Percentiles rank a stretch among this genome's conserved stretches.
phyloP scores from a whole-genome alignment of 2,797 vertebrate genomes.

The Tokudaia muenninki region DNA sequence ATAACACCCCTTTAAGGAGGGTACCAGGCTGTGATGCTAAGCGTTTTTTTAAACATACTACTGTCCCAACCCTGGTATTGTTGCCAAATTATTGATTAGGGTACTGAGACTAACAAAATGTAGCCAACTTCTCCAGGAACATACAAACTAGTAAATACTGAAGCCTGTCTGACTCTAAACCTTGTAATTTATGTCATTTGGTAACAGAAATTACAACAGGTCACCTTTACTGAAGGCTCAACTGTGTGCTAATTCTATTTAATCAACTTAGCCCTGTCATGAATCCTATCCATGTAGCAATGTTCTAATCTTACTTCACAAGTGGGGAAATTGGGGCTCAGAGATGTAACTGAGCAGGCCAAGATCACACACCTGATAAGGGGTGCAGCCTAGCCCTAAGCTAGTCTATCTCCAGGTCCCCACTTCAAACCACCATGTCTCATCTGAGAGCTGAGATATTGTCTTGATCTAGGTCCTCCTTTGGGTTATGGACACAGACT shows the following conservation, averaged over 20 bases:
- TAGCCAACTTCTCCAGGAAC: neutral
- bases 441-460: neutral
- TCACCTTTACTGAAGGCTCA: neutral
- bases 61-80: neutral
- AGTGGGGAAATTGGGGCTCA: conserved; percentile 8
- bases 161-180: neutral
- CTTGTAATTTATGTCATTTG: neutral
- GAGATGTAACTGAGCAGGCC: neutral
- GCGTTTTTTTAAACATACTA: neutral
- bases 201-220: neutral
- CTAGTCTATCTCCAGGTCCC: neutral
- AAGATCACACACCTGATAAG: neutral
- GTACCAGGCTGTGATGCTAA: neutral
- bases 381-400: neutral
- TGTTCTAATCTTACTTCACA: neutral
- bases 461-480: neutral
- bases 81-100: neutral
- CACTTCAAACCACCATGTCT: fast-evolving
- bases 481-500: neutral
- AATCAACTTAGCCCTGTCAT: neutral
- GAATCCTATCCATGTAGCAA: neutral
- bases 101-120: neutral
- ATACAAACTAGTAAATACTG: neutral
- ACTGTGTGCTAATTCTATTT: neutral
- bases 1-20: neutral